Base-by-base conservation (phyloP, 2,888 invertebrate species). In the Erebia epiphron region DNA sequence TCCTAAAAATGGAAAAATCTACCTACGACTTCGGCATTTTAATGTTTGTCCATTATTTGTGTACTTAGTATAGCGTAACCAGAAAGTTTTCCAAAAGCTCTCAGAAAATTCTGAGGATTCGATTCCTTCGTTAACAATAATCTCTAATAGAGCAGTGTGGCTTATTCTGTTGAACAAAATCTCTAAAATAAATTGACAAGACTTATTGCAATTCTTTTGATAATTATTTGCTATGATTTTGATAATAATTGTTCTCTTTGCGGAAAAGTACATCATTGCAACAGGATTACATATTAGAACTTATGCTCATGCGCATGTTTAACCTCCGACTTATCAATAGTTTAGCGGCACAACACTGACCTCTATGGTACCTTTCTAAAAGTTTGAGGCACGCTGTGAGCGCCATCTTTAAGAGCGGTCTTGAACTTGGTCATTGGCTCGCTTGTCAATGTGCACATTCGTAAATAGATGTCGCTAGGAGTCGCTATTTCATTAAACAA, bases 401-500 rank as follows among this genome's bases (percentile, higher is more conserved):
- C 70, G 67, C 72, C 72, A 68, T 61, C 72, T 70, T n/a, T 21
- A 0, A 43, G 2, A 26, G 16, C 3, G 8, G 2, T 26, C 18
- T 1, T 9, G 16, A 26, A 68, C 70, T 65, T 54, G n/a, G 18
- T 50, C 35, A 16, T 41, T 21, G 41, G 16, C 1, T 35, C 2
- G 41, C 52, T 64, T 13, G 7, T 11, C 13, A 35, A 14, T 64
- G 35, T 16, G 7, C 1, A 2, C 9, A 54, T 41, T 9, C 7
- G 11, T 13, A 43, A 49, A 21, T 35, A 73, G 72, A 73, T 73
- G 72, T 56, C 70, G 70, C 56, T 67, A 61, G 11, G 3, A 26
- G 35, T 41, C 4, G 11, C 14, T 57, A 13, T 50, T n/a, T 54
- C 4, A 35, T 7, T 35, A 35, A 35, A 35, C 35, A 35, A 0